These are phyloP conservation scores for Orthonyx spaldingii DNA, from an alignment of 2,113 vertebrate species.

Conservation along the genomic window DNA sequence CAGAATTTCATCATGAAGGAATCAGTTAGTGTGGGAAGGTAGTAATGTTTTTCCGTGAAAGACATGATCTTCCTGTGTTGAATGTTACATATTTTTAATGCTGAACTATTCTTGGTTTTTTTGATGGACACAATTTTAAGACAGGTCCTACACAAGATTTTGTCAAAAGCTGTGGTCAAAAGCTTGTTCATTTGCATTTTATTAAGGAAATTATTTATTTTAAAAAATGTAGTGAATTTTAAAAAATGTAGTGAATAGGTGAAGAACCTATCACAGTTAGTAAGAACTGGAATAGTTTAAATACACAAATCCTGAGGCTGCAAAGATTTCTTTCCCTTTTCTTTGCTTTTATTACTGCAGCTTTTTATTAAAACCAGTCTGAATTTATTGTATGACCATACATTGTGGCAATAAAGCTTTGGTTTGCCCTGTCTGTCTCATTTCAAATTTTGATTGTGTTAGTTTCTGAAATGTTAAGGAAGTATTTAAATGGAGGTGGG, in stretches of 20 bases:
- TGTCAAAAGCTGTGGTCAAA: neutral
- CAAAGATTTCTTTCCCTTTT: neutral
- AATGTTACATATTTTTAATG: neutral
- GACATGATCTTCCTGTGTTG: neutral
- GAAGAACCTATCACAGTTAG: neutral
- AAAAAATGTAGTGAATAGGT: neutral
- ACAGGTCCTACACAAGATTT: neutral
- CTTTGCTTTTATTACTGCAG: neutral
- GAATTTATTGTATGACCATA: neutral
- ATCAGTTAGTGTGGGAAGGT: fast-evolving
- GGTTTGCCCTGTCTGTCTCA: neutral
- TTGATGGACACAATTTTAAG: neutral
- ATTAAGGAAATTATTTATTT: neutral
- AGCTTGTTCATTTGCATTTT: neutral
- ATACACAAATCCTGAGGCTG: neutral
- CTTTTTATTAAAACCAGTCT: neutral
- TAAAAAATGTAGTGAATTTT: neutral
- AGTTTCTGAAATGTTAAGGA: neutral
- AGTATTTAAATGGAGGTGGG: neutral
- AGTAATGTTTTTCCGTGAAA: neutral
- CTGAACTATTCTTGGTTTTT: neutral
- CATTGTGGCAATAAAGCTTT: neutral
- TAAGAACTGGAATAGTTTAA: neutral
- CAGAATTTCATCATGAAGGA: neutral
- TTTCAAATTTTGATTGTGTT: neutral